Evolutionary conservation across 2,797 vertebrate genomes (phyloP).

Genomic region (Orestias chungarensis): DNA sequence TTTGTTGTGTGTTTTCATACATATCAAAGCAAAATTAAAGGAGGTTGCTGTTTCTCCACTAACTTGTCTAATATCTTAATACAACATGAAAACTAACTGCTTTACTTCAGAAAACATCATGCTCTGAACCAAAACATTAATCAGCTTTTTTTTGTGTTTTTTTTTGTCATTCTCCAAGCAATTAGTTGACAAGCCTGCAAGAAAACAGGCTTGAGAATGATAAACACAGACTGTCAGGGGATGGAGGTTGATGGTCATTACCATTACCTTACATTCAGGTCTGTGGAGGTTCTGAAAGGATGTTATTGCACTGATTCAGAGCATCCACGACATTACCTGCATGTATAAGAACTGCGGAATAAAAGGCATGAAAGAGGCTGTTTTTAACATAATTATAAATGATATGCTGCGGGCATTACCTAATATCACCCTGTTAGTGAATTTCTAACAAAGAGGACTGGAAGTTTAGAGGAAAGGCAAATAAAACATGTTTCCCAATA

Average conservation of each 20-base stretch:
- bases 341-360: not conserved
- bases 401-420: slow-evolving; percentile 4
- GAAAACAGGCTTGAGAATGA: slow-evolving; percentile 32
- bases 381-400: slow-evolving; percentile 1
- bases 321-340: not conserved
- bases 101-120: not conserved
- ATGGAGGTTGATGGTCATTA: slow-evolving; percentile 10
- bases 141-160: not conserved
- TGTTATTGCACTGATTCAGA: not conserved
- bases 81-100: not conserved
- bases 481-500: slow-evolving; percentile 11
- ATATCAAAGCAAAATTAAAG: not conserved
- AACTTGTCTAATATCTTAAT: not conserved
- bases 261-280: slow-evolving; percentile 4
- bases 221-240: slow-evolving; percentile 29
- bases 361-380: not conserved
- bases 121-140: slow-evolving; percentile 20
- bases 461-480: slow-evolving; percentile 25
- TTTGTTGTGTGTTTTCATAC: not conserved
- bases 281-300: not conserved
- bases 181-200: slow-evolving; percentile 26
- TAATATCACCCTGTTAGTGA: slow-evolving; percentile 3
- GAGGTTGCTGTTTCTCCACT: not conserved
- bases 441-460: slow-evolving; percentile 14
- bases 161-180: slow-evolving; percentile 14